Percentiles rank a stretch among this genome's conserved stretches.
phyloP scores from a whole-genome alignment of 2,888 invertebrate species.

The Agriopis aurantiaria region DNA sequence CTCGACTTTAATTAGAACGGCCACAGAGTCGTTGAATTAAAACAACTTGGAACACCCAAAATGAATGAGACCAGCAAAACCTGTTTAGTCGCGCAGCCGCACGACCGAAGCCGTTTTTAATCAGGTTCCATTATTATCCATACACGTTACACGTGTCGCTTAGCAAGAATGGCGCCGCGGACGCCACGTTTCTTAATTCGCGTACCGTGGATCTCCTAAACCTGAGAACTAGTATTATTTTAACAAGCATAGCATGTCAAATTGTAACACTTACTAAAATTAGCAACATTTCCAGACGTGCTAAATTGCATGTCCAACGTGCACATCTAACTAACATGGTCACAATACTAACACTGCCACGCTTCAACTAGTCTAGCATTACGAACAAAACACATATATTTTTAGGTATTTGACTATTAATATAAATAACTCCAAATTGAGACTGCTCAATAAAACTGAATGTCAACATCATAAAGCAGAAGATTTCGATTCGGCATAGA shows the following conservation, averaged over 20 bases:
- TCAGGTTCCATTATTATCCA: conserved; percentile 19
- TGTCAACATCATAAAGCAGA: conserved; percentile 18
- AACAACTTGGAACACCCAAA: conserved; percentile 13
- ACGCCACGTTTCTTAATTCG: conserved; percentile 10
- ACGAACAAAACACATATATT: neutral
- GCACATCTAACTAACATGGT: neutral
- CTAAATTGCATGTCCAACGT: neutral
- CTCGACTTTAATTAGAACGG: conserved; percentile 18
- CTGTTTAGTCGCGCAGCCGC: conserved; percentile 20
- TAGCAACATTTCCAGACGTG: conserved; percentile 6
- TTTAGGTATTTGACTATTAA: conserved; percentile 9
- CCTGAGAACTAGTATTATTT: neutral
- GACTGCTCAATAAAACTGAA: neutral
- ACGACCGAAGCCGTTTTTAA: conserved; percentile 14
- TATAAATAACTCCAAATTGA: conserved; percentile 2
- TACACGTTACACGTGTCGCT: conserved; percentile 14
- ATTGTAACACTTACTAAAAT: conserved; percentile 4
- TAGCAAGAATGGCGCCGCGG: neutral
- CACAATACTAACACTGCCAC: neutral
- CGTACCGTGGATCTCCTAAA: neutral
- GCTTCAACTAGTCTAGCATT: neutral
- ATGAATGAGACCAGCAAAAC: conserved; percentile 25
- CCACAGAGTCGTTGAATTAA: conserved; percentile 30
- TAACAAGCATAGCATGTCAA: neutral
- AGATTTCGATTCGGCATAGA: conserved; percentile 25